Evolutionary conservation across 2,797 vertebrate genomes (phyloP), one percentile per base, ranked within the genome.

Genomic region (Megaceryle alcyon): DNA sequence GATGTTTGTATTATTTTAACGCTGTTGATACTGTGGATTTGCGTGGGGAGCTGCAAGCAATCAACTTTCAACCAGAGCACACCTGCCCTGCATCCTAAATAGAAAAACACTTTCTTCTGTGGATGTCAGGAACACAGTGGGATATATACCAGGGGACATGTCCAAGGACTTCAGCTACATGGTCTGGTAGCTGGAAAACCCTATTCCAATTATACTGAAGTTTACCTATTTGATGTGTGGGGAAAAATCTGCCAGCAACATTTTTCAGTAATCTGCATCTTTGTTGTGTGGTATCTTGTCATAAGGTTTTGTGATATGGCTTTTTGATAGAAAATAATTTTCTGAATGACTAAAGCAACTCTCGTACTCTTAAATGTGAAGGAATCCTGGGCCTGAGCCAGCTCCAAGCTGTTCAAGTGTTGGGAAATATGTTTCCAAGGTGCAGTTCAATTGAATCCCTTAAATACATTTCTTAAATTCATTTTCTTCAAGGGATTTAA

Each of bases 1-100:
- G 64, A 94, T 97, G 92, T 94, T 96, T 96, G 92, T 75, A 76
- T 95, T 95, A 94, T 93, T 97, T 95, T 95, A 95, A 75, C 29
- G 2, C 48, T 90, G 80, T 90, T 93, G 81, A 89, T 95, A 82
- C 57, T 70, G 66, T 60, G 84, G 49, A 90, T 82, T 71, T 65
- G 25, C 0, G 0, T 7, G 28, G 41, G 48, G 59, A 17, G 11
- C 33, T 88, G 39, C 39, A 70, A 84, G 77, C 46, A 82, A 75
- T 87, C 53, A 13, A 84, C 46, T 80, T 94, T 86, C 75, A 86
- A 18, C 35, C 33, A 70, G 44, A 88, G 53, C 65, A 78, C 53
- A 64, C 78, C 57, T 81, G 39, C 75, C 79, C 48, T 88, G 68
- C 53, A 90, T 73, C 69, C 71, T 66, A 48, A 93, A 51, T 31